Evolutionary conservation across 1,140 invertebrate genomes (phyloP), one percentile per base, ranked within the genome.

Genomic region (Magallana gigas): DNA sequence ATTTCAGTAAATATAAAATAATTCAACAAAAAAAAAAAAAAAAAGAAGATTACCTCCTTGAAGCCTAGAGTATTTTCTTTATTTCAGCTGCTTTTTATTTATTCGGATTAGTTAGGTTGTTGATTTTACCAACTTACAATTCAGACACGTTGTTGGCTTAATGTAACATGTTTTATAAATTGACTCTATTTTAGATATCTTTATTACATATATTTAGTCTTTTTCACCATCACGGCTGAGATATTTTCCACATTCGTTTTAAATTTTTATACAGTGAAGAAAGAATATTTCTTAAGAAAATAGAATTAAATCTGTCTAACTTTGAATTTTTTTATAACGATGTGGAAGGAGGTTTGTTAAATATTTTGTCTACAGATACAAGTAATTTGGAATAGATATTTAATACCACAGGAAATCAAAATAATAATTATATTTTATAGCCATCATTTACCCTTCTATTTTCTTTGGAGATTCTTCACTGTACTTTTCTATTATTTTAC

Each of bases 101-200:
- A 71, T 29, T 23, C 68, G 14, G 68, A 12, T 62, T 76, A 76
- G 68, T 76, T 76, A 8, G 18, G 23, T 11, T 76, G 68, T 76
- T 76, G 8, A 76, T 76, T 76, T 76, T 29, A 48, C 36, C 36
- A 48, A 48, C 36, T 29, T 29, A 76, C 36, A 76, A 29, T 76
- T 76, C 68, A 76, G 68, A 76, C 68, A 76, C 68, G 36, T 29
- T 8, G 23, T 14, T 76, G 23, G 68, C 68, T 76, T 76, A 12
- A 29, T 76, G 23, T 76, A 76, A 76, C 23, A 18, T 76, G 68
- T 76, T 76, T 76, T 76, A 76, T 23, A 12, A 76, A 9, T 76
- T 76, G 16, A 16, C 11, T 16, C 36, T 76, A 23, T 29, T 76
- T 29, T 76, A 18, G 23, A 76, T 36, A 36, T 29, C 36, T 76